phyloP scores from a whole-genome alignment of 2,113 vertebrate genomes.

The Neodontobutis hainanensis region DNA sequence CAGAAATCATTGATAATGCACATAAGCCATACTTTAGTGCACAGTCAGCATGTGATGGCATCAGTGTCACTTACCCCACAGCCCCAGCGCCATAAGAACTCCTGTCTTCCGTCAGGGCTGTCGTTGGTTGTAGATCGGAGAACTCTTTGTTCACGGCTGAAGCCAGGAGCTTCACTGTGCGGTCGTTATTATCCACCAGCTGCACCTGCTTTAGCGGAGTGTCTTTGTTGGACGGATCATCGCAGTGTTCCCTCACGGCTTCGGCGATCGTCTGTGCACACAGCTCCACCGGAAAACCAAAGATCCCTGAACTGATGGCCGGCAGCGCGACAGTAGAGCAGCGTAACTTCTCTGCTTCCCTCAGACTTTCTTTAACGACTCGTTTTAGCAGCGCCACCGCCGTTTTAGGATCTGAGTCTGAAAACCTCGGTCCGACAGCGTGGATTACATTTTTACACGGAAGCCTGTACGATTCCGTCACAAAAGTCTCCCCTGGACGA shows the following conservation, averaged over 20 bases:
- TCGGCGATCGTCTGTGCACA: slow-evolving; percentile 77
- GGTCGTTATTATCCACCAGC: slow-evolving; percentile 75
- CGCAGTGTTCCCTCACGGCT: slow-evolving; percentile 75
- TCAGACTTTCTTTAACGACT: slow-evolving; percentile 73
- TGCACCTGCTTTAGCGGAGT: slow-evolving; percentile 77
- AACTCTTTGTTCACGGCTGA: slow-evolving; percentile 72
- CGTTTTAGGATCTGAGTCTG: rapidly evolving
- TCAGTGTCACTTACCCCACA: slow-evolving; percentile 26
- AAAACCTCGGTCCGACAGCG: slow-evolving; percentile 84
- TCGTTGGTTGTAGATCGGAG: slow-evolving; percentile 41
- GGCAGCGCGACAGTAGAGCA: slow-evolving; percentile 84
- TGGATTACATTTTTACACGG: slow-evolving; percentile 85
- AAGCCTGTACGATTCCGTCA: slow-evolving; percentile 73
- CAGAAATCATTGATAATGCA: too few relatives aligned
- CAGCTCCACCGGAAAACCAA: slow-evolving; percentile 81
- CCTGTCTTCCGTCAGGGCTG: slow-evolving; percentile 14
- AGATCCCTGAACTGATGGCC: slow-evolving; percentile 82
- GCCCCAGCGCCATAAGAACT: rapidly evolving
- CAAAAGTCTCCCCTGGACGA: slow-evolving; percentile 45
- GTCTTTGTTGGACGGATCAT: slow-evolving; percentile 5
- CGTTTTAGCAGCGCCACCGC: slow-evolving; percentile 51
- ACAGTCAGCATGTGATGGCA: too few relatives aligned
- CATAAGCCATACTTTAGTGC: too few relatives aligned
- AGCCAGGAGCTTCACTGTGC: slow-evolving; percentile 58
- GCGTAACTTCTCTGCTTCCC: slow-evolving; percentile 53